Conservation (phyloP, 2,113 vertebrate species). For the Hyperoodon ampullatus region DNA sequence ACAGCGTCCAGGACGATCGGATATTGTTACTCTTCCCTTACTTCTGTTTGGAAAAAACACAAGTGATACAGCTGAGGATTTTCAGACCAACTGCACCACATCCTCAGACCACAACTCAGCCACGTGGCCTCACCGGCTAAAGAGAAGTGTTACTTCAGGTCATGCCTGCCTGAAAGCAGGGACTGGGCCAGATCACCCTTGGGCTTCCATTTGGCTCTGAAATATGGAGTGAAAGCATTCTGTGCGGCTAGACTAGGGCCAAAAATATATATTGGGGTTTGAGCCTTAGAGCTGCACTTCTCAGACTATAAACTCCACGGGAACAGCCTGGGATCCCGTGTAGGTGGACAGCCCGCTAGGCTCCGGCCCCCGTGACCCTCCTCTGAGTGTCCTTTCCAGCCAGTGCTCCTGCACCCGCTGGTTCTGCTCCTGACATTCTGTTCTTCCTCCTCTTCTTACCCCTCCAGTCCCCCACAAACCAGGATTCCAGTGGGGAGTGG, state of each 20-base stretch:
- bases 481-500: neutral
- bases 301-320: neutral
- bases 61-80: neutral
- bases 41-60: neutral
- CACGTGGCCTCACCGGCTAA: accelerated
- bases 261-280: neutral
- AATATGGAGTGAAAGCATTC: neutral
- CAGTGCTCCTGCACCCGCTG: accelerated
- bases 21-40: neutral
- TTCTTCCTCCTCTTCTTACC: neutral
- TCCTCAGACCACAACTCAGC: neutral
- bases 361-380: neutral
- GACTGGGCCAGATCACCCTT: neutral
- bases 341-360: accelerated
- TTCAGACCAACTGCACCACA: neutral
- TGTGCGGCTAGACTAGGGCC: neutral
- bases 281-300: neutral
- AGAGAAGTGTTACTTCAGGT: neutral
- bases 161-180: neutral
- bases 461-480: accelerated
- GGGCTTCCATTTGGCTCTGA: neutral
- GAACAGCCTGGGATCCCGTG: accelerated
- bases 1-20: accelerated
- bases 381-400: neutral
- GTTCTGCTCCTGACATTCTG: neutral